phyloP scores from a whole-genome alignment of 1,140 invertebrate genomes.

The Eubasilissa regina region DNA sequence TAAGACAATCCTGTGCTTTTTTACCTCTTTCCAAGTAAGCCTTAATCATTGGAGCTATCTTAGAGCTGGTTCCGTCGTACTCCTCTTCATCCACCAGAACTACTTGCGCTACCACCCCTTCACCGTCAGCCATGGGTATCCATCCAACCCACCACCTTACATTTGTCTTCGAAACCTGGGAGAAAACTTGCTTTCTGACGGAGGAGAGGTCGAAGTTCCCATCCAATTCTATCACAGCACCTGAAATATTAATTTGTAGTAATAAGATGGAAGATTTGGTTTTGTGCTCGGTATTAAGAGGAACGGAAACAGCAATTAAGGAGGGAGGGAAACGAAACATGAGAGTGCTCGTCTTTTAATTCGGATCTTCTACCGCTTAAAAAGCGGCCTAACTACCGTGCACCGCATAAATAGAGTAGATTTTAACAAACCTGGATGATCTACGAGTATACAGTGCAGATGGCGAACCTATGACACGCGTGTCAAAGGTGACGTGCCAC shows the following conservation, averaged over 20 bases:
- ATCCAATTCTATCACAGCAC: neutral
- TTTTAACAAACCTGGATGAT: too few relatives aligned
- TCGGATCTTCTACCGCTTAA: too few relatives aligned
- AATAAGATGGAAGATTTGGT: neutral
- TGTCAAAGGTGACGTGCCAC: too few relatives aligned
- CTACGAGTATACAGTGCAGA: too few relatives aligned
- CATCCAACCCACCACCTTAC: neutral
- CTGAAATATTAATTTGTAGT: neutral
- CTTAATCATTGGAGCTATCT: neutral
- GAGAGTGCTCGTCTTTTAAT: too few relatives aligned
- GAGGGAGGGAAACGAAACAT: too few relatives aligned
- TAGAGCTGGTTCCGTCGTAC: slow-evolving; percentile 1
- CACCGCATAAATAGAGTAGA: too few relatives aligned
- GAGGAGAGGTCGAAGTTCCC: neutral
- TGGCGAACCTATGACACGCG: too few relatives aligned
- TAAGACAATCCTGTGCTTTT: neutral
- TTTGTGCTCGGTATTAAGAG: too few relatives aligned
- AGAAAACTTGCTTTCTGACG: neutral
- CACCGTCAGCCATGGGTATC: neutral
- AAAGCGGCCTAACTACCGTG: too few relatives aligned
- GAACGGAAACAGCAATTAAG: too few relatives aligned
- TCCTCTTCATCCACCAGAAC: neutral
- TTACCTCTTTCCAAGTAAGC: slow-evolving; percentile 7
- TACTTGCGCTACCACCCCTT: neutral
- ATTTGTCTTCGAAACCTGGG: neutral